Evolutionary conservation across 2,797 vertebrate genomes (phyloP).

Genomic region (Hemibagrus guttatus): DNA sequence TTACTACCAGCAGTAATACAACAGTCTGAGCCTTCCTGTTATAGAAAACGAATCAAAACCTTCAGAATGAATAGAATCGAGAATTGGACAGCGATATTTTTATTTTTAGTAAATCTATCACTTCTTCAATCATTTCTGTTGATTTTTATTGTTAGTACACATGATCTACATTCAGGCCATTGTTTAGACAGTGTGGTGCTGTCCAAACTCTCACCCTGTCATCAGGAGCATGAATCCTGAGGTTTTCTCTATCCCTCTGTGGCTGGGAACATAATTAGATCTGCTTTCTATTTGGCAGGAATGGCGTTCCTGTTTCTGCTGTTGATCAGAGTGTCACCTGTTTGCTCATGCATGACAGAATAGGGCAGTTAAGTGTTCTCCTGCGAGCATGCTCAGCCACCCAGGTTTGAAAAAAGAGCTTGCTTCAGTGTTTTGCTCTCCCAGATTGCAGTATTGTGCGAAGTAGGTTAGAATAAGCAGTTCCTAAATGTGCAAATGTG

Average conservation of each 20-base stretch:
- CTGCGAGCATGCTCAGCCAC: not conserved
- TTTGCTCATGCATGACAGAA: slow-evolving; percentile 9
- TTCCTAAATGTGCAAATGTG: not conserved
- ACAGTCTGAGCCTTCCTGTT: not conserved
- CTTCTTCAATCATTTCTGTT: not conserved
- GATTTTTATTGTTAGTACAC: not conserved
- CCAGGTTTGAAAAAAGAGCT: not conserved
- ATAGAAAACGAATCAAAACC: not conserved
- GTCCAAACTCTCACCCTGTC: not conserved
- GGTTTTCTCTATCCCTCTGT: not conserved
- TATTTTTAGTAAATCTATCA: not conserved
- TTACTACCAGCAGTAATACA: not conserved
- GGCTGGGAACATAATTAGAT: not conserved
- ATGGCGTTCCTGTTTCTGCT: not conserved
- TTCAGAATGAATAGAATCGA: not conserved
- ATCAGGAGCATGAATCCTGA: not conserved
- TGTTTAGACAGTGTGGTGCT: not conserved
- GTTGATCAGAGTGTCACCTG: not conserved
- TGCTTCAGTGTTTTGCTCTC: not conserved
- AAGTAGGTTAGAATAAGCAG: not conserved
- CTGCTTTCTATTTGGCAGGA: not conserved
- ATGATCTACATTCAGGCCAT: not conserved
- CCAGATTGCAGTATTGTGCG: not conserved
- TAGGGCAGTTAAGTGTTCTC: not conserved
- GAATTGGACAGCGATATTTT: not conserved